A percentile compares a stretch with the other conserved stretches of the same genome.
Conservation (phyloP, 2,888 invertebrate genomes). For the Marasmarcha lunaedactyla region DNA sequence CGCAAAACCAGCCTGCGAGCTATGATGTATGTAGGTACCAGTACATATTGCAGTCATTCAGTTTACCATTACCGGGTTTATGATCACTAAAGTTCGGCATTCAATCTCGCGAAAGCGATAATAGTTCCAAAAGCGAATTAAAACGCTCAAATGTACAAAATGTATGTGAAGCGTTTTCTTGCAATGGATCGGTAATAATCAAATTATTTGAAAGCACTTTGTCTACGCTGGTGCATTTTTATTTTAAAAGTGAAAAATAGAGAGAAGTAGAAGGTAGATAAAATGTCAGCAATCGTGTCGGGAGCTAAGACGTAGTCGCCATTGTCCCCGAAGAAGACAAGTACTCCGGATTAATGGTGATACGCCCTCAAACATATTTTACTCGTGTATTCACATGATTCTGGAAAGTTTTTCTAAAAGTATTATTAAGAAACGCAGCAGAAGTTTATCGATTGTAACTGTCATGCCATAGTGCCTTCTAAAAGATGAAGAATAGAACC, state of each 20-base stretch:
- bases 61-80: neutral
- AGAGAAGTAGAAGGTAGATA: constrained; percentile 59
- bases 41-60: neutral
- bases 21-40: neutral
- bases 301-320: constrained; percentile 59
- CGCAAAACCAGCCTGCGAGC: constrained; percentile 23
- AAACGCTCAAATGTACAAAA: constrained; percentile 25
- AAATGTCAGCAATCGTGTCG: constrained; percentile 62
- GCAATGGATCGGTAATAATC: constrained; percentile 33
- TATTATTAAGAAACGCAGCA: constrained; percentile 67
- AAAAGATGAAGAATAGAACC: constrained; percentile 67
- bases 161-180: constrained; percentile 55
- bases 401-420: constrained; percentile 60
- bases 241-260: constrained; percentile 59
- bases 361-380: constrained; percentile 43
- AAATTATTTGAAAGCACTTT: constrained; percentile 54
- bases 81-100: constrained; percentile 1
- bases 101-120: constrained; percentile 33
- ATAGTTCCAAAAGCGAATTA: constrained; percentile 48
- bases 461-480: constrained; percentile 71
- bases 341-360: constrained; percentile 45
- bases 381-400: constrained; percentile 65
- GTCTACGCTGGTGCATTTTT: constrained; percentile 65
- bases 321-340: constrained; percentile 44
- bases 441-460: constrained; percentile 67